A percentile compares a stretch with the other conserved stretches of the same genome.
Evolutionary conservation across 1,140 invertebrate genomes (phyloP).

Genomic region (Drosophila obscura): DNA sequence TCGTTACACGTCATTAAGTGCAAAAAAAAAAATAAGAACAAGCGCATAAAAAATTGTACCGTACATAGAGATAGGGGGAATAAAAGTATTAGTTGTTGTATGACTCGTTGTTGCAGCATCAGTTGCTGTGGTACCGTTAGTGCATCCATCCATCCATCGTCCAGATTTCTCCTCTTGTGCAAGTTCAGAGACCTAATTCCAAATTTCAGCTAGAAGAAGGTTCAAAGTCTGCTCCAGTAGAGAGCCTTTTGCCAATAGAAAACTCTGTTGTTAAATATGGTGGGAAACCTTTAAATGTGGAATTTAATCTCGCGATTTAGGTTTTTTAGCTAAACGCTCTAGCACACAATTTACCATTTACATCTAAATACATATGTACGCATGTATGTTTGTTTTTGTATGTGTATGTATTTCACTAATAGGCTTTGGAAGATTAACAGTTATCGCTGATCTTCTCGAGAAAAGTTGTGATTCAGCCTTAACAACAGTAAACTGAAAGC

Average conservation of each 20-base stretch:
- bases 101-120: conserved; percentile 40
- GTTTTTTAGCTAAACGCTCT: no score
- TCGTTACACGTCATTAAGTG: conserved; percentile 79
- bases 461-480: conserved; percentile 23
- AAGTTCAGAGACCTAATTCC: conserved; percentile 34
- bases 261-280: no score
- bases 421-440: neutral
- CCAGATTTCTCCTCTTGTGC: conserved; percentile 33
- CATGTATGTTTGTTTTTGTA: neutral
- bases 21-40: conserved; percentile 74
- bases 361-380: neutral
- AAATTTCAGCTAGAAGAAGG: neutral
- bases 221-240: neutral
- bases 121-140: conserved; percentile 41
- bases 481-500: conserved; percentile 40
- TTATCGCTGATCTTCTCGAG: conserved; percentile 17
- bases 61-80: conserved; percentile 36
- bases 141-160: conserved; percentile 22
- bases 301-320: neutral
- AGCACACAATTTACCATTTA: no score
- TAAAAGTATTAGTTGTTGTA: conserved; percentile 30
- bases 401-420: neutral
- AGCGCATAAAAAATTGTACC: conserved; percentile 61
- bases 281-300: neutral
- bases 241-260: neutral